A percentile compares a stretch with the other conserved stretches of the same genome.
Evolutionary conservation across 2,888 invertebrate genomes (phyloP).

Genomic region (Euzetes globulus): DNA sequence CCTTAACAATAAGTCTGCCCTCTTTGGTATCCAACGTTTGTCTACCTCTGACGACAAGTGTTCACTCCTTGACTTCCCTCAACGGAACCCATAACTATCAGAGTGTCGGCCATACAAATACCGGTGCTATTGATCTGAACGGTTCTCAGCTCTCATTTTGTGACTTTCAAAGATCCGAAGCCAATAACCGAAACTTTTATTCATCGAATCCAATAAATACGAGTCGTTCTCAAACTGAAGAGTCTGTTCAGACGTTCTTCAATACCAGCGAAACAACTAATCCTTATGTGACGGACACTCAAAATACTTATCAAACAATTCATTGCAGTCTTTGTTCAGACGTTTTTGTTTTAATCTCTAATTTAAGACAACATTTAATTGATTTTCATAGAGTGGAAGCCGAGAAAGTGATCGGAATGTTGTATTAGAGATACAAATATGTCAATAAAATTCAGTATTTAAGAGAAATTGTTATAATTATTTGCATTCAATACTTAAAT

Average conservation of each 20-base stretch:
- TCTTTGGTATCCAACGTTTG: not conserved
- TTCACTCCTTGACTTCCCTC: not conserved
- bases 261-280: conserved; percentile 19
- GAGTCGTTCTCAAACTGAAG: not conserved
- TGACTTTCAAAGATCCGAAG: not conserved
- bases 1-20: conserved; percentile 3
- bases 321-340: conserved; percentile 39
- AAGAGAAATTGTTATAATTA: too few species aligned
- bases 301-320: conserved; percentile 32
- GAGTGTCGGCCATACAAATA: not conserved
- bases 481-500: too few species aligned
- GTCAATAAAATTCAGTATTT: too few species aligned
- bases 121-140: not conserved
- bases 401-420: conserved; percentile 36
- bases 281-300: conserved; percentile 34
- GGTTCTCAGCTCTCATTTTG: not conserved
- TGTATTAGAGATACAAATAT: too few species aligned
- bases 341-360: conserved; percentile 34
- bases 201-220: too few species aligned
- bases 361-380: conserved; percentile 38
- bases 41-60: not conserved
- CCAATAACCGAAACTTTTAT: conserved; percentile 25
- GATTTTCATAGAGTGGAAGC: conserved; percentile 40
- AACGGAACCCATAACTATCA: not conserved
- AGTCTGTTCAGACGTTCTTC: not conserved